Conservation (phyloP, 1,140 invertebrate species). For the Musca vetustissima region DNA sequence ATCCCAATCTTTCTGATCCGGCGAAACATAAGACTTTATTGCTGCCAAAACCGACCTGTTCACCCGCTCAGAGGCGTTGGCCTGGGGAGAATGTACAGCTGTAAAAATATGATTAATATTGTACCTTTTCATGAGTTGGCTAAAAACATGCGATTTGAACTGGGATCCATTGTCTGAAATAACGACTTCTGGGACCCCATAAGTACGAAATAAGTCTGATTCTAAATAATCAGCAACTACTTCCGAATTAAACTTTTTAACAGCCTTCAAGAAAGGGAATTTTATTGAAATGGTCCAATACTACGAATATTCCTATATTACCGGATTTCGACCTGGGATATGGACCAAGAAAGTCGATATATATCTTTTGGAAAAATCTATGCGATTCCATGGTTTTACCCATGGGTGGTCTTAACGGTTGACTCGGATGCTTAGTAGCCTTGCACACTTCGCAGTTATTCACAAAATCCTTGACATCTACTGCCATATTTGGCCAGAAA, state of each 20-base stretch:
- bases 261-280: neutral
- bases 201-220: too few species aligned
- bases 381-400: neutral
- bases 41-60: too few species aligned
- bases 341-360: conserved; percentile 1
- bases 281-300: conserved; percentile 7
- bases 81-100: too few species aligned
- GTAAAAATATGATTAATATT: too few species aligned
- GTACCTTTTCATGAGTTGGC: too few species aligned
- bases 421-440: neutral
- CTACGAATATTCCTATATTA: neutral
- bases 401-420: neutral
- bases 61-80: too few species aligned
- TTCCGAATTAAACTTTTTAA: neutral
- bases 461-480: neutral
- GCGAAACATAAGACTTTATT: too few species aligned
- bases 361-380: neutral
- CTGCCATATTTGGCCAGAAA: neutral
- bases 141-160: too few species aligned
- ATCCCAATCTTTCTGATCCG: too few species aligned
- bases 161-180: too few species aligned
- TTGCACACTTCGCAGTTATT: neutral
- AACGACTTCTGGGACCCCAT: too few species aligned
- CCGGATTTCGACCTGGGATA: neutral
- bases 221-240: too few species aligned